Base-by-base conservation (phyloP, 2,888 invertebrate genomes). In the Caradrina clavipalpis region DNA sequence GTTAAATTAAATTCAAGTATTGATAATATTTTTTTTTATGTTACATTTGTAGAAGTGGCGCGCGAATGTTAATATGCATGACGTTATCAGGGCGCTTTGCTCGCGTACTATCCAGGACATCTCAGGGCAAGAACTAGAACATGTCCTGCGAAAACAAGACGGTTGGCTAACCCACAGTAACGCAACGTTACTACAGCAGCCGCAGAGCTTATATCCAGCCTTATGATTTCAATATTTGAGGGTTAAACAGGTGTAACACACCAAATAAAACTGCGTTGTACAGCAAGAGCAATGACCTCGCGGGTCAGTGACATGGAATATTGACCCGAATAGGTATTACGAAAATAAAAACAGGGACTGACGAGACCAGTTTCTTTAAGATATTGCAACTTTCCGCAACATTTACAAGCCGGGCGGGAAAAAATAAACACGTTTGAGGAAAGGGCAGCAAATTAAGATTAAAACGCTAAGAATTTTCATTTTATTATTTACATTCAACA, bases 271-370 rank as follows among this genome's bases (percentile, higher is more conserved):
- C n/a, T 55, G 62, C 76, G 51, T 55, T 42, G 45, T 26, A 49
- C 42, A 57, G 60, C 73, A 76, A 59, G 59, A 57, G 31, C 68
- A 61, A 73, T 31, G 56, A 76, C 55, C 59, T 10, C 45, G n/a
- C 35, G 31, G 77, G 61, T 77, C 68, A 76, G 22, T 63, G 51
- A 72, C 62, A 49, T 42, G 19, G 49, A 72, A 72, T 65, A 53
- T 54, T 72, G 47, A 22, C 65, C 39, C 19, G 45, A 64, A 72
- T 58, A 13, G 39, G 56, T 47, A 63, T 55, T 31, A 56, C 45
- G 13, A 45, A 55, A 62, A 61, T 61, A 61, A 62, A 50, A 62
- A 50, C 60, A 22, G 4, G 22, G 15, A 70, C 42, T n/a, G 42
- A 22, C 31, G 26, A 35, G 31, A 35, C 31, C 13, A 35, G 35